Base-by-base conservation (phyloP, 2,888 invertebrate species). In the Drosophila robusta region DNA sequence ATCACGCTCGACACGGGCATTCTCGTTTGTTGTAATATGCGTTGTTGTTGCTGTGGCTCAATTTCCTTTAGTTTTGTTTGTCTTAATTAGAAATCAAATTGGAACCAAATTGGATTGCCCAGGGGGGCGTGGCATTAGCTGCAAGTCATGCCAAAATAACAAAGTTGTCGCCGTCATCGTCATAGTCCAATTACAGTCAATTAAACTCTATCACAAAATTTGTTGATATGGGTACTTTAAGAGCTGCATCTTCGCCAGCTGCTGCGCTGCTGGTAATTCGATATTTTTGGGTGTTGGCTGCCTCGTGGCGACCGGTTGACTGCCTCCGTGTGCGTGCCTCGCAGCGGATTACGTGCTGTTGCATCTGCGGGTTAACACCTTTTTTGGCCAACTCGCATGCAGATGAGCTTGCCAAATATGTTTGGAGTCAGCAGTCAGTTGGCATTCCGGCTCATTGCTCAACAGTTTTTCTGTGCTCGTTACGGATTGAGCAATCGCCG, bases 111-210 rank as follows among this genome's bases (percentile, higher is more conserved):
- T 65, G 67, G 51, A 41, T 65, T 29, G 39, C 16, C 29, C 34
- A 0, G 32, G 2, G 36, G 39, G 74, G 70, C 67, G 74, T 70
- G 58, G 29, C 49, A 14, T 14, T 18, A 8, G 38, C 11, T 41
- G 62, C 69, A 69, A 67, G 61, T 64, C 47, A 60, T 36, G 63
- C 70, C 60, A 41, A 57, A 69, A 50, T 46, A 60, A 51, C 41
- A 51, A 16, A 46, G 34, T 44, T 60, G 50, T 58, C 42, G 16
- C n/a, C 42, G 18, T 62, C 70, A 38, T 58, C 56, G 82, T 81
- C 82, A 81, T 81, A 79, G 71, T 78, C 81, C 81, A 87, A 88
- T 87, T 87, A 87, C 79, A 62, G 66, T 61, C 88, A 88, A 87
- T 87, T 87, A 87, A 87, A 86, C 79, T 78, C 71, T 70, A 81